Conservation (phyloP, 2,888 invertebrate species). For the Scaptomyza cyrtandrae region DNA sequence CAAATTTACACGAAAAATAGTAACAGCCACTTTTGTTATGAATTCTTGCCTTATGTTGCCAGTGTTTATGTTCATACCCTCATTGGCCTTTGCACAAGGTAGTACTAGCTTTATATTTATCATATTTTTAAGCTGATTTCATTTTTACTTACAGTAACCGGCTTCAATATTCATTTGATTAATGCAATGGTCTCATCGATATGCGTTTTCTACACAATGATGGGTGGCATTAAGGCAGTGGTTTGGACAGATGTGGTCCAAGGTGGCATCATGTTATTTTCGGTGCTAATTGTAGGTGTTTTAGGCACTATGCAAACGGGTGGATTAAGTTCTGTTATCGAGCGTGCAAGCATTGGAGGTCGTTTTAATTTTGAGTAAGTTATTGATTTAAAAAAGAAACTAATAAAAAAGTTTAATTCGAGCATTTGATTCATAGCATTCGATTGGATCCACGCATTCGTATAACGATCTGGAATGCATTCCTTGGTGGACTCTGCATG, state of each 20-base stretch:
- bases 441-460: constrained; percentile 87
- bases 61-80: constrained; percentile 81
- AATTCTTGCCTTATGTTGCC: constrained; percentile 79
- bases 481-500: constrained; percentile 87
- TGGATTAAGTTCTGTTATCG: constrained; percentile 82
- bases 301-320: constrained; percentile 84
- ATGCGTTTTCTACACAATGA: constrained; percentile 86
- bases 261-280: constrained; percentile 83
- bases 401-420: neutral
- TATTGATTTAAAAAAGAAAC: neutral
- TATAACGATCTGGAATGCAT: constrained; percentile 87
- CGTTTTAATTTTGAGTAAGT: constrained; percentile 84
- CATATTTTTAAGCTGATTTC: neutral
- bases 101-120: constrained; percentile 1
- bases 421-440: constrained; percentile 84
- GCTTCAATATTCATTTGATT: constrained; percentile 86
- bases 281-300: constrained; percentile 83
- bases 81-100: constrained; percentile 83
- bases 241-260: constrained; percentile 86
- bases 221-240: constrained; percentile 86
- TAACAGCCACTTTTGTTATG: constrained; percentile 79
- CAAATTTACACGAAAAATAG: constrained; percentile 76
- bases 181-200: constrained; percentile 86
- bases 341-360: constrained; percentile 81
- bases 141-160: constrained; percentile 85